Base-by-base conservation (phyloP, 2,113 vertebrate species). In the Chloroceryle aenea region DNA sequence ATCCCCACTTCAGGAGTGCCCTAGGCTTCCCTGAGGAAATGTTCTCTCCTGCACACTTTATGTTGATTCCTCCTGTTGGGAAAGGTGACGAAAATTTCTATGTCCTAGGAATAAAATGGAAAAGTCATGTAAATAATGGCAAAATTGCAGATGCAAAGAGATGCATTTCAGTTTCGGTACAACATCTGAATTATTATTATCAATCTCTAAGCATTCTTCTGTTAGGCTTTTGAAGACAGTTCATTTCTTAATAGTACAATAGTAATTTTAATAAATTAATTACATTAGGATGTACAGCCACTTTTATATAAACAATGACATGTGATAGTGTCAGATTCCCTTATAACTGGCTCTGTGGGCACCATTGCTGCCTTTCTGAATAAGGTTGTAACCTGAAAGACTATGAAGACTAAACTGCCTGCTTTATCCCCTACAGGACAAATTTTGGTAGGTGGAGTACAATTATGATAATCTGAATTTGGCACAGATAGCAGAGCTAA, bases 401-500 rank as follows among this genome's bases (percentile, higher is more conserved):
- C 62, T 77, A 10, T 78, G 29, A 68, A 79, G 67, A 69, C n/a
- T 91, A 62, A 88, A 63, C 10, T 50, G 18, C 14, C 45, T 86
- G 23, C 32, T 92, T 73, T 86, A 59, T 55, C 17, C 22, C 50
- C 68, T 74, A 27, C 50, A 69, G 68, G 42, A 87, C 32, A 86
- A 80, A 88, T 95, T 63, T 74, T 52, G 25, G 59, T 58, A 63
- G 63, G 22, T 0, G 1, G 34, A 84, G 86, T 83, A 50, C 27
- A 92, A 34, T 92, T 88, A 84, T 55, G 29, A 3, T 80, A 69
- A 90, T 90, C 13, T 7, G 3, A 92, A 92, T 86, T 81, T 62
- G 23, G 34, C 27, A 59, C 34, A 90, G 47, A 62, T 38, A 93
- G 45, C 19, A 92, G 72, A 92, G 40, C 2, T 59, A 79, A 48